Evolutionary conservation across 2,113 vertebrate species (phyloP), one percentile per base, ranked within the genome.

Genomic region (Dolichallabes microphthalmus): DNA sequence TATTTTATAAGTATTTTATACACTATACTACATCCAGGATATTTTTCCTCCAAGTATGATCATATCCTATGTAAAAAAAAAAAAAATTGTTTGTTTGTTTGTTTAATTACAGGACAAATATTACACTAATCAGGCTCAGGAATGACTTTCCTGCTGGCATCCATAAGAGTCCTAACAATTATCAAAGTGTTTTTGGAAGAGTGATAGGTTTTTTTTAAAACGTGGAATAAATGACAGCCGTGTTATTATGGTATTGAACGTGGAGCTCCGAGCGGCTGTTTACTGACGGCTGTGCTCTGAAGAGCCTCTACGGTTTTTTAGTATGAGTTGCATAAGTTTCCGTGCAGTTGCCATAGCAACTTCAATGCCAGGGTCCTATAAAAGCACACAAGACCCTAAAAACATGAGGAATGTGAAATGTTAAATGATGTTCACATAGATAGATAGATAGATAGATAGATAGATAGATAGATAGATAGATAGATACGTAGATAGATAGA

Each of bases 301-400:
- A 68, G 15, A 74, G 32, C 76, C 57, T 79, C 4, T 13, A 57
- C 50, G 15, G 52, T 57, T 81, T 85, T 80, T 55, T 39, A 60
- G 35, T 2, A 60, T 15, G 10, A 45, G 64, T 66, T 78, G 83
- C 68, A 86, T 69, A 55, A 69, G 85, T 78, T 86, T 76, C 32
- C 6, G 32, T 79, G 77, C 77, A 30, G 84, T 85, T 85, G n/a
- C 55, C 84, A 73, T 80, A 66, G 77, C 39, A 80, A 85, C 83
- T 22, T 69, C 55, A n/a, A 45, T 61, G n/a, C n/a, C 5, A 27
- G n/a, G 66, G 61, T 75, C 83, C 73, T 53, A 25, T 53, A 80
- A 73, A 63, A 79, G 74, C 60, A 77, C 6, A 55, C 20, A 2
- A 78, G 75, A 69, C 32, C 63, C 58, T 60, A 25, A 17, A 20